These are phyloP conservation scores for Narcine bancroftii DNA, from an alignment of 2,113 vertebrate genomes.

Conservation along the genomic window DNA sequence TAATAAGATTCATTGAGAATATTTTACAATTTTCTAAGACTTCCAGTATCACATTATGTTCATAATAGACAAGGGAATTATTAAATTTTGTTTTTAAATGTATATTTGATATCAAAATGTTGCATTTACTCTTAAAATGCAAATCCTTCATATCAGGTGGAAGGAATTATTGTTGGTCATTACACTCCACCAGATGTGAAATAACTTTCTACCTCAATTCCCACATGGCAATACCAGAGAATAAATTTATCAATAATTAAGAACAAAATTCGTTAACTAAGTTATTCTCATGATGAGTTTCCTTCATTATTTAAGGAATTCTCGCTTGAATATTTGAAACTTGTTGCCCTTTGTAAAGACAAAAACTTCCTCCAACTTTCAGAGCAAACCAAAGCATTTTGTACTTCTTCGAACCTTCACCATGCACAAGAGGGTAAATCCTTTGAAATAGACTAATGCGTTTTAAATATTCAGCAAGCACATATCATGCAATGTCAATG, in stretches of 20 bases:
- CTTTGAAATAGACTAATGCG: not conserved
- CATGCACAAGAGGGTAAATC: not conserved
- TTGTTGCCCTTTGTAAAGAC: not conserved
- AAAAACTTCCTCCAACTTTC: not conserved
- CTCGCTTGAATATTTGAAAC: not conserved
- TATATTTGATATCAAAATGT: not conserved
- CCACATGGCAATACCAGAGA: not conserved
- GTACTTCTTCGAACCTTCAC: not conserved
- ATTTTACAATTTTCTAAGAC: not conserved
- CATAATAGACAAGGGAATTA: not conserved
- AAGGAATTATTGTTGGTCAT: not conserved
- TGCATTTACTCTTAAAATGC: not conserved
- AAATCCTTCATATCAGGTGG: not conserved
- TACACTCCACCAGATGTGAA: not conserved
- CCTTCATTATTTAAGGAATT: too few species aligned
- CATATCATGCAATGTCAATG: conserved; percentile 28
- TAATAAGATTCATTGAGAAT: not conserved
- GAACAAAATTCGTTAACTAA: not conserved
- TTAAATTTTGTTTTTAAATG: not conserved
- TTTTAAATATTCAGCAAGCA: conserved; percentile 18
- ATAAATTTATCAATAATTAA: not conserved
- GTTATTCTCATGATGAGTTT: too few species aligned
- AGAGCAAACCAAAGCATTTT: not conserved
- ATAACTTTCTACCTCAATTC: not conserved
- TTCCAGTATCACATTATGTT: not conserved